phyloP scores from a whole-genome alignment of 2,888 invertebrate genomes.

The Platycheirus albimanus region DNA sequence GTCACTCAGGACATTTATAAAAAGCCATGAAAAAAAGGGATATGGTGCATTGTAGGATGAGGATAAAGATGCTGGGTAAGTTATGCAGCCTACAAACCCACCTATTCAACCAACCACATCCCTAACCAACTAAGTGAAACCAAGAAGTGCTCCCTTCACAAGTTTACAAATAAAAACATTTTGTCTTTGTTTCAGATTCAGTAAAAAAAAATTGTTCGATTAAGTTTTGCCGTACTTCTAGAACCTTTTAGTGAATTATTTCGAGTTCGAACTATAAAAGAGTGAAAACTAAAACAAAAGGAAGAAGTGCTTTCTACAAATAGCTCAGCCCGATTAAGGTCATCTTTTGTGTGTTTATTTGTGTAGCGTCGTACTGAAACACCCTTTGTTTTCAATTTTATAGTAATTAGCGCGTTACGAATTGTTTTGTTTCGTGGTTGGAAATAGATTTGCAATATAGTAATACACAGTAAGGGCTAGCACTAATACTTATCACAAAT shows the following conservation, averaged over 20 bases:
- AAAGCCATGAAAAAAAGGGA: slow-evolving; percentile 1
- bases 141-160: slow-evolving; percentile 6
- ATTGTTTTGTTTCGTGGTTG: no score
- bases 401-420: not conserved
- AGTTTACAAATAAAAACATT: slow-evolving; percentile 21
- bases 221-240: slow-evolving; percentile 1
- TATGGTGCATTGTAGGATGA: no score
- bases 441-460: no score
- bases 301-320: not conserved
- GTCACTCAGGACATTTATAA: slow-evolving; percentile 14
- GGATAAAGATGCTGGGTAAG: slow-evolving; percentile 12
- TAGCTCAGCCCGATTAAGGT: slow-evolving; percentile 21
- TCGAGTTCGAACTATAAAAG: slow-evolving; percentile 4
- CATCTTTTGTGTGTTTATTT: slow-evolving; percentile 28
- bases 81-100: slow-evolving; percentile 2
- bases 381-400: no score
- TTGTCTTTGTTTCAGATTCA: no score
- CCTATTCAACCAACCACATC: not conserved
- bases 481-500: no score
- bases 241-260: slow-evolving; percentile 15
- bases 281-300: slow-evolving; percentile 6
- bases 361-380: no score
- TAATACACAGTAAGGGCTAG: no score
- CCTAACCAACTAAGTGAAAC: no score
- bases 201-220: no score